A percentile compares a stretch with the other conserved stretches of the same genome.
phyloP scores from a whole-genome alignment of 2,888 invertebrate genomes.

The Dynastes tityus region DNA sequence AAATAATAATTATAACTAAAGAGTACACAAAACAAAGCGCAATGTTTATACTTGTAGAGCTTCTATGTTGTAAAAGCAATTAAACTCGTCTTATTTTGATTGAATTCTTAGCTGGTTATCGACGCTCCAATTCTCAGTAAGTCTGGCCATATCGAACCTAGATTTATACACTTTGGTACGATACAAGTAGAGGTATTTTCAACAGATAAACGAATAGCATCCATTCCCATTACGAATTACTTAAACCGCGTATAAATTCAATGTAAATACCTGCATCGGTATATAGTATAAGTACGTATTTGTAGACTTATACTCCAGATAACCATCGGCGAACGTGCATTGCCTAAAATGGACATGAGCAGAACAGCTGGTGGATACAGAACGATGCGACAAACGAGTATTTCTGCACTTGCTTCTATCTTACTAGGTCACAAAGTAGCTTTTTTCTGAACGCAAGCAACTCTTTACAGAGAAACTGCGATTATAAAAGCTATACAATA shows the following conservation, averaged over 20 bases:
- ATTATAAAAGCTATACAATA: not conserved
- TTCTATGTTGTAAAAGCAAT: no score
- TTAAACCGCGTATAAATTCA: not conserved
- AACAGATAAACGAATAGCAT: not conserved
- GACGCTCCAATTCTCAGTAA: no score
- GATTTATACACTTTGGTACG: no score
- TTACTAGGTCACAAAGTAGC: slow-evolving; percentile 6
- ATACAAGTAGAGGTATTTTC: not conserved
- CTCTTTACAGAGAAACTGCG: slow-evolving; percentile 13
- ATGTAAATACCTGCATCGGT: no score
- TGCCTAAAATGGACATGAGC: slow-evolving; percentile 13
- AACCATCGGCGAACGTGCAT: slow-evolving; percentile 25
- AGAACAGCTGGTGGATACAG: slow-evolving; percentile 17
- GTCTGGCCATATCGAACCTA: no score
- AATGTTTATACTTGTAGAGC: no score
- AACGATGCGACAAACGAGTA: slow-evolving; percentile 17
- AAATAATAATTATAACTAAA: no score
- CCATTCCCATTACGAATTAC: slow-evolving; percentile 9
- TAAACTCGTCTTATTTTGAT: no score
- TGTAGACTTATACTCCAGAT: slow-evolving; percentile 21
- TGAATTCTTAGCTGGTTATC: no score
- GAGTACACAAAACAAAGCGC: no score
- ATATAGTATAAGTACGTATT: slow-evolving; percentile 1
- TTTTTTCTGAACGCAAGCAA: slow-evolving; percentile 15
- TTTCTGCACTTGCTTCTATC: slow-evolving; percentile 24